These are phyloP conservation scores for Apostichopus californicus DNA, from an alignment of 35 echinoderm and acorn worm species.

Conservation along the genomic window DNA sequence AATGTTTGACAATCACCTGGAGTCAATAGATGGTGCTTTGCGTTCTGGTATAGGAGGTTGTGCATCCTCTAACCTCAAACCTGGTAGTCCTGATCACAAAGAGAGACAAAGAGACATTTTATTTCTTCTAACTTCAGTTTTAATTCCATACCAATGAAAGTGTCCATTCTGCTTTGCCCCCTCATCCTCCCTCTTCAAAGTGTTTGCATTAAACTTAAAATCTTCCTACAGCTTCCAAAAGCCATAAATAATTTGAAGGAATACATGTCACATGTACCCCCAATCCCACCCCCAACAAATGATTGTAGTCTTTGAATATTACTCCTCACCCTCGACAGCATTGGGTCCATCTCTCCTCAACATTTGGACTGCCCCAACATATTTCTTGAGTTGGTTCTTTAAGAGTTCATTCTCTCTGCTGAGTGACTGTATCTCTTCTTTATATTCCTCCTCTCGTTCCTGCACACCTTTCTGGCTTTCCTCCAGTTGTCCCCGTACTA, in stretches of 20 bases:
- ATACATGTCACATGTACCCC: too few species aligned
- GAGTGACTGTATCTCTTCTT: slow-evolving; percentile 70
- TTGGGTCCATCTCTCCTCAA: slow-evolving; percentile 73
- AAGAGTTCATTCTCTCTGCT: slow-evolving; percentile 92
- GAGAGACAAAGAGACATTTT: not conserved
- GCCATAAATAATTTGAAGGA: too few species aligned
- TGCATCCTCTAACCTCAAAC: slow-evolving; percentile 72
- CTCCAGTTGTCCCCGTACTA: slow-evolving; percentile 81
- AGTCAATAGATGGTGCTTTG: slow-evolving; percentile 59
- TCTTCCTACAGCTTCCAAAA: too few species aligned
- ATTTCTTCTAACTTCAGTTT: too few species aligned
- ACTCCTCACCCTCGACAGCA: slow-evolving; percentile 71
- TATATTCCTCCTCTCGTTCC: slow-evolving; percentile 69
- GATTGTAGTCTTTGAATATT: not conserved
- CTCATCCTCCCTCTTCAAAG: too few species aligned
- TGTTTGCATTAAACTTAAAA: too few species aligned
- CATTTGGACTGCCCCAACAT: slow-evolving; percentile 99
- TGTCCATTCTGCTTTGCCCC: too few species aligned
- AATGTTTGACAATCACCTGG: slow-evolving; percentile 59
- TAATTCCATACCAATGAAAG: too few species aligned
- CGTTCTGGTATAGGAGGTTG: slow-evolving; percentile 87
- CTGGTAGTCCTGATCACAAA: slow-evolving; percentile 75
- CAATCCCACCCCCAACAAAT: too few species aligned
- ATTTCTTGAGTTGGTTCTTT: slow-evolving; percentile 99
- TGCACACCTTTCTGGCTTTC: slow-evolving; percentile 45